Base-by-base conservation (phyloP, 1,140 invertebrate species). In the Schlechtendalia chinensis region DNA sequence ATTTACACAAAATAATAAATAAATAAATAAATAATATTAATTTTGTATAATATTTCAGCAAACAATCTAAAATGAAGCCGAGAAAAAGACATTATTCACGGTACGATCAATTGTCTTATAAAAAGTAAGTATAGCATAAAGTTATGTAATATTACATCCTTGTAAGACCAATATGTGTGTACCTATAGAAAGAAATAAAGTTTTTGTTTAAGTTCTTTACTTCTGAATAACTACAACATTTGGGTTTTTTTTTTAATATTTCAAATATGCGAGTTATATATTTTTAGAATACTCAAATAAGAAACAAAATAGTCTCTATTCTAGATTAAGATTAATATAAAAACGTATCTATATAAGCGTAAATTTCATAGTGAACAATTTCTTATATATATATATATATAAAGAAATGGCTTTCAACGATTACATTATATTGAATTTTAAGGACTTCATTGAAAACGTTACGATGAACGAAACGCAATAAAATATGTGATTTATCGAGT, bases 51-150 rank as follows among this genome's bases (percentile, higher is more conserved):
- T 47, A 54, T 79, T 79, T 63, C 58, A 79, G 75, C 19, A 79
- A 61, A 79, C 5, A 1, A 79, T 77, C 54, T 3, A 47, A 79
- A 79, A 79, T 79, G 75, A 79, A 63, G 39, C 75, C 75, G 22
- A 79, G 75, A 61, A 77, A 77, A 63, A 79, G 58, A 61, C 39
- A 79, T 29, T 79, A 63, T 63, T 63, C 75, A 47, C 58, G 75
- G 75, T 79, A 79, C 24, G 56, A 79, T 32, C 32, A 79, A 63
- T 79, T 50, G 5, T 61, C 12, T 47, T 79, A 19, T 47, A 63
- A 63, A 56, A 61, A 39, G 39, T 61, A 61, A 39, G 39, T 61
- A 61, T 27, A n/a, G 22, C 61, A 50, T 59, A 63, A 27, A 61
- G 39, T 59, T 79, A 63, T 72, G 50, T 54, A 72, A 72, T 72